A percentile compares a stretch with the other conserved stretches of the same genome.
These are phyloP conservation scores for Cebidichthys violaceus DNA, from an alignment of 2,113 vertebrate species.

Conservation along the genomic window DNA sequence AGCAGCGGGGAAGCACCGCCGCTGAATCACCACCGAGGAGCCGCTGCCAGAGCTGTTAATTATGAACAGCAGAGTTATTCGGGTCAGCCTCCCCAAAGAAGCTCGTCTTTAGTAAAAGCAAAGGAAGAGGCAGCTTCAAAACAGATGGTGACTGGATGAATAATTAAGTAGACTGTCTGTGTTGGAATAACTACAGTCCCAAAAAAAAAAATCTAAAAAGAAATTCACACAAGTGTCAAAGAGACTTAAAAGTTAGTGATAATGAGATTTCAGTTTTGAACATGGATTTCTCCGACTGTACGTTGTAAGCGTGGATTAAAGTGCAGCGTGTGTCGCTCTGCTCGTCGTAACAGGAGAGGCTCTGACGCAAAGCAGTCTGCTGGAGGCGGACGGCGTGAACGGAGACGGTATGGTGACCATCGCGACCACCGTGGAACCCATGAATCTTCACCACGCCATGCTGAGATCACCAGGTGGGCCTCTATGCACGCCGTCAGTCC, in stretches of 20 bases:
- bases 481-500: constrained; percentile 9
- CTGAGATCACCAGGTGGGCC: constrained; percentile 91
- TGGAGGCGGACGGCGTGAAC: constrained; percentile 90
- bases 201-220: neutral
- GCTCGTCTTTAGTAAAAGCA: constrained; percentile 62
- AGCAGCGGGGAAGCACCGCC: constrained; percentile 48
- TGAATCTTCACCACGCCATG: constrained; percentile 93
- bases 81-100: constrained; percentile 68
- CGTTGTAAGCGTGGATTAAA: neutral
- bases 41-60: constrained; percentile 62
- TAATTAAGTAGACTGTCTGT: constrained; percentile 38
- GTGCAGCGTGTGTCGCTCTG: neutral
- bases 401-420: constrained; percentile 89
- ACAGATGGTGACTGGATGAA: constrained; percentile 45
- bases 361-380: constrained; percentile 93
- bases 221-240: neutral
- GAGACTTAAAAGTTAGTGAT: neutral
- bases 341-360: constrained; percentile 83
- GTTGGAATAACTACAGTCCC: constrained; percentile 24
- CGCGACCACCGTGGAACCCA: constrained; percentile 88
- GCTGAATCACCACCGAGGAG: constrained; percentile 64
- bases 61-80: constrained; percentile 71
- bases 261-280: neutral
- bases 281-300: neutral
- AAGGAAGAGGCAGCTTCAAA: constrained; percentile 45